These are phyloP conservation scores for Zonitis immaculata DNA, from an alignment of 2,888 invertebrate species.

Conservation along the genomic window DNA sequence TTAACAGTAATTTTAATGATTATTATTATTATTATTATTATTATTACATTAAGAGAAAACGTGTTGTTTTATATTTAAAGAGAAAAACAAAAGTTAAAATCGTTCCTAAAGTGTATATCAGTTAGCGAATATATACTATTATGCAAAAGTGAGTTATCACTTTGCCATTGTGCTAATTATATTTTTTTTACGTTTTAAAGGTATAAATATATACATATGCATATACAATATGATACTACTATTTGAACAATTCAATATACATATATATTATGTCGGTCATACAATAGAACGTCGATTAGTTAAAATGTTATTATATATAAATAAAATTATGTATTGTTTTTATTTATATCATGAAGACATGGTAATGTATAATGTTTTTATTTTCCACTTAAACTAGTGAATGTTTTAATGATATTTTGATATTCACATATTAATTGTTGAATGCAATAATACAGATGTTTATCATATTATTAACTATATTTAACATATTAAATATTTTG, in stretches of 20 bases:
- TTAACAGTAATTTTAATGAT: constrained; percentile 6
- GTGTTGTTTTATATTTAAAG: constrained; percentile 27
- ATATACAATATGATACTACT: neutral
- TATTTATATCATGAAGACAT: neutral
- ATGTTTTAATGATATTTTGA: neutral
- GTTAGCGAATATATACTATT: constrained; percentile 26
- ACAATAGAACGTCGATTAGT: constrained; percentile 13
- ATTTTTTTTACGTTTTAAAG: constrained; percentile 28
- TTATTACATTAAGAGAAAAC: constrained; percentile 12
- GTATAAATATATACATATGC: neutral
- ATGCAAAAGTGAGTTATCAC: neutral
- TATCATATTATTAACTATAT: neutral
- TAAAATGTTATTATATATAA: neutral
- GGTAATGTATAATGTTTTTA: neutral
- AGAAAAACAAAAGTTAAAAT: constrained; percentile 12
- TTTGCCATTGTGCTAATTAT: constrained; percentile 30
- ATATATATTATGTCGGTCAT: neutral
- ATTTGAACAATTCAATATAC: neutral
- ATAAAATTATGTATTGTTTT: neutral
- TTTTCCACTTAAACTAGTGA: neutral
- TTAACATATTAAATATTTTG: neutral
- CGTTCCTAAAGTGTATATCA: constrained; percentile 38
- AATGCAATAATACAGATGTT: neutral
- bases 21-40: neutral
- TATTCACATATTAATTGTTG: neutral